Base-by-base conservation (phyloP, 2,888 invertebrate genomes). In the Lithophane semibrunnea region DNA sequence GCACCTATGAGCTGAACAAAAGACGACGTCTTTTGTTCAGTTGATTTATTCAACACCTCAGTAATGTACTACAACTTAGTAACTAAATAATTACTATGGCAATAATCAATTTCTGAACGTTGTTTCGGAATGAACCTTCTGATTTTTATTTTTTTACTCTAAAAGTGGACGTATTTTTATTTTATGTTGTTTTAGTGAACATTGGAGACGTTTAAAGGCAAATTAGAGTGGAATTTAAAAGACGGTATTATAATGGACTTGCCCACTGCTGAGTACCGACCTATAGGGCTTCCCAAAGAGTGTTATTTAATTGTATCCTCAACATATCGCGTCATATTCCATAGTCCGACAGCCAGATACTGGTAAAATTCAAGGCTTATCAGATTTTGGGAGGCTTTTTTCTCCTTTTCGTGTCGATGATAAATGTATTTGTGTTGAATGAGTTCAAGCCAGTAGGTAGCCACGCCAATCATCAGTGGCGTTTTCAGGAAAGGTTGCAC, bases 111-210 rank as follows among this genome's bases (percentile, higher is more conserved):
- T 52, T 52, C 8, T 8, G 13, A 29, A 21, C 16, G 37, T 37
- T 68, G 67, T 37, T 16, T 21, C 42, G 1, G 18, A 49, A 42
- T 56, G 1, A 37, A 72, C 37, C 82, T 85, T 81, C 72, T 71
- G 75, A 44, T 64, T 60, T 12, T 1, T 37, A 3, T 24, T 49
- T 52, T 16, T 21, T 29, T 2, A 21, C 13, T 3, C 8, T 2
- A 54, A 29, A 75, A 70, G 49, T 79, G 56, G 16, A 56, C 37
- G 66, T 70, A 63, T 68, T 84, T 80, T 86, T 73, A 69, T 84
- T 80, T 86, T 73, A 69, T 73, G 84, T 75, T 85, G 72, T 84
- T 77, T 80, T 56, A 63, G 69, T 58, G 16, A 61, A 76, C 54
- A 67, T 71, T 75, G 60, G 58, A 42, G 42, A 77, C 37, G 44